Evolutionary conservation across 1,140 invertebrate species (phyloP).

Genomic region (Cheumatopsyche charites): DNA sequence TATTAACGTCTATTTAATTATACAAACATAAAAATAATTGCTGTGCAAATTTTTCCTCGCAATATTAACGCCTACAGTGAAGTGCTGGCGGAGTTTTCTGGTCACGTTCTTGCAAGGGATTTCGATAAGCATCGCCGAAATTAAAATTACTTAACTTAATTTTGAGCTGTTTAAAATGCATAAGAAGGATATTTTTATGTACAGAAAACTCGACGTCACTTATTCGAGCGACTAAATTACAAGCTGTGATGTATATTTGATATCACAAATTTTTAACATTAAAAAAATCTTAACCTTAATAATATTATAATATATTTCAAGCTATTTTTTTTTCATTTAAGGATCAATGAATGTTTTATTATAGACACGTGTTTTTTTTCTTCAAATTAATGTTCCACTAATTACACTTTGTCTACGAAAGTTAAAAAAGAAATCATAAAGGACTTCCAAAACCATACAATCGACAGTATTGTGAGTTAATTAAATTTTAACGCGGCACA

Average conservation of each 20-base stretch:
- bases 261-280: not conserved
- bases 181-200: slow-evolving; percentile 30
- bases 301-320: too few relatives aligned
- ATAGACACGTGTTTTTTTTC: too few relatives aligned
- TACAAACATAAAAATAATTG: slow-evolving; percentile 21
- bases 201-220: slow-evolving; percentile 5
- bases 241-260: slow-evolving; percentile 16
- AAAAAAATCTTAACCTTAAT: too few relatives aligned
- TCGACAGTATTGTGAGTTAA: slow-evolving; percentile 43
- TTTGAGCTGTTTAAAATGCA: slow-evolving; percentile 41
- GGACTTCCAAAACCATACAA: slow-evolving; percentile 34
- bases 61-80: not conserved
- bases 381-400: too few relatives aligned
- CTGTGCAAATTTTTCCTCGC: slow-evolving; percentile 17
- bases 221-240: slow-evolving; percentile 11
- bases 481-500: slow-evolving; percentile 48
- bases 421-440: slow-evolving; percentile 43
- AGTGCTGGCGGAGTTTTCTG: slow-evolving; percentile 4
- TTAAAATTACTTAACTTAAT: slow-evolving; percentile 39
- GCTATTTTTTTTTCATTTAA: too few relatives aligned
- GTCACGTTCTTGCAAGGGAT: slow-evolving; percentile 37
- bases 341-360: too few relatives aligned
- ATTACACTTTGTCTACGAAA: slow-evolving; percentile 28
- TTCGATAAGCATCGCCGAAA: slow-evolving; percentile 38
- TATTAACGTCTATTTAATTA: slow-evolving; percentile 24